These are phyloP conservation scores for Pao palembangensis DNA, from an alignment of 2,113 vertebrate genomes.

Conservation along the genomic window DNA sequence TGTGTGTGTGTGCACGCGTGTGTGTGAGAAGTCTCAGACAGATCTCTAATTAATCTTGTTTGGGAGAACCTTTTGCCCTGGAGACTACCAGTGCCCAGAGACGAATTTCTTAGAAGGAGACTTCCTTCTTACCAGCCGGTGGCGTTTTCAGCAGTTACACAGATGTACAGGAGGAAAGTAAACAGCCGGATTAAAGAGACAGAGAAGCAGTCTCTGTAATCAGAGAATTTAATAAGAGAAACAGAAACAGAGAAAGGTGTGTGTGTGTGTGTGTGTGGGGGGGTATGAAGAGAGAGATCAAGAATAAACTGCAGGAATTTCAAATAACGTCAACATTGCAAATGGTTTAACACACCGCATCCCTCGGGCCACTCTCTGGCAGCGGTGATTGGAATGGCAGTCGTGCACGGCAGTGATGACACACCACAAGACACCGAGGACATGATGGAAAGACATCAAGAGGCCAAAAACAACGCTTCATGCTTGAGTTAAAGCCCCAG, in stretches of 20 bases:
- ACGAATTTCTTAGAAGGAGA: slow-evolving; percentile 64
- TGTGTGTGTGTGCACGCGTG: slow-evolving; percentile 19
- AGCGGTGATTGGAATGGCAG: slow-evolving; percentile 37
- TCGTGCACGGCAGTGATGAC: slow-evolving; percentile 22
- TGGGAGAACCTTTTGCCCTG: slow-evolving; percentile 52
- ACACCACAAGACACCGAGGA: slow-evolving; percentile 16
- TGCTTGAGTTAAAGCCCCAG: slow-evolving; percentile 30
- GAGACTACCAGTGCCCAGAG: slow-evolving; percentile 42
- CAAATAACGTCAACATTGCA: slow-evolving; percentile 55
- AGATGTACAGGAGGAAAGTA: slow-evolving; percentile 25
- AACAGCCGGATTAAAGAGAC: slow-evolving; percentile 54
- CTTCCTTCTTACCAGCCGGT: slow-evolving; percentile 38
- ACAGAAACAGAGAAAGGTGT: too few relatives aligned
- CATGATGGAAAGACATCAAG: slow-evolving; percentile 22
- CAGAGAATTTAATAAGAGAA: too few relatives aligned
- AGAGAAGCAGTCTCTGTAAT: too few relatives aligned
- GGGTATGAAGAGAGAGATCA: slow-evolving; percentile 44
- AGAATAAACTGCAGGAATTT: slow-evolving; percentile 53
- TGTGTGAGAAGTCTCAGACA: slow-evolving; percentile 38
- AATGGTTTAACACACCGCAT: slow-evolving; percentile 25
- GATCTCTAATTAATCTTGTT: slow-evolving; percentile 65
- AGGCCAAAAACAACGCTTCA: slow-evolving; percentile 2
- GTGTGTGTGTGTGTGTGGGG: slow-evolving; percentile 17
- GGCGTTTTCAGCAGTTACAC: slow-evolving; percentile 9
- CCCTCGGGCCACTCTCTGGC: slow-evolving; percentile 41